These are phyloP conservation scores for Scaptodrosophila latifasciaeformis DNA, from an alignment of 2,888 invertebrate species.

Conservation along the genomic window DNA sequence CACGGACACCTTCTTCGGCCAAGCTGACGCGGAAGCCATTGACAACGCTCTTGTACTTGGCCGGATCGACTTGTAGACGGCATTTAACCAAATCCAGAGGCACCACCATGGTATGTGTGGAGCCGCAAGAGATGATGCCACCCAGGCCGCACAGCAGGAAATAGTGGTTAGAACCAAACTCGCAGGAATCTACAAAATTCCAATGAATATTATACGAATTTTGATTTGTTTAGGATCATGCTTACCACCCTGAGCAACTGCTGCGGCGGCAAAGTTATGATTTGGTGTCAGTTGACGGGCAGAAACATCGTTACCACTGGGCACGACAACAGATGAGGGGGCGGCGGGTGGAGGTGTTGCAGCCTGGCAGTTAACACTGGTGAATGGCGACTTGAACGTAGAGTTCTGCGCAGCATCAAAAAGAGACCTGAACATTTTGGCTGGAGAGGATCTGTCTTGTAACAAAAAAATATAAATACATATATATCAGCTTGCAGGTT, in stretches of 20 bases:
- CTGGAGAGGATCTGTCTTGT: conserved; percentile 14
- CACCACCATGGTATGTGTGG: conserved; percentile 80
- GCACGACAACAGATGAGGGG: conserved; percentile 20
- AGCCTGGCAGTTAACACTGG: conserved; percentile 78
- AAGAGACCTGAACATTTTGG: conserved; percentile 77
- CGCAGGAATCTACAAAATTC: conserved; percentile 82
- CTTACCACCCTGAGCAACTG: conserved; percentile 68
- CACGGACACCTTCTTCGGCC: conserved; percentile 88
- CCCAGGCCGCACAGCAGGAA: conserved; percentile 95
- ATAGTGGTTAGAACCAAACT: conserved; percentile 93
- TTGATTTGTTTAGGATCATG: background rate
- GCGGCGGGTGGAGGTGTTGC: conserved; percentile 38
- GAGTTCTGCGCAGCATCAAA: conserved; percentile 80
- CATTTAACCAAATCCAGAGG: conserved; percentile 97
- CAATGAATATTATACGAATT: background rate
- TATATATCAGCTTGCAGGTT: conserved; percentile 4
- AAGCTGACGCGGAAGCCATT: conserved; percentile 85
- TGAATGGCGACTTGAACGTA: conserved; percentile 80
- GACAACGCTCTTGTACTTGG: conserved; percentile 88
- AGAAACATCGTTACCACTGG: conserved; percentile 33
- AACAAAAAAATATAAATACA: background rate
- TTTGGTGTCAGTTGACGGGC: conserved; percentile 56
- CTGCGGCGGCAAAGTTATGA: conserved; percentile 71
- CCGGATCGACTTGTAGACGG: conserved; percentile 93
- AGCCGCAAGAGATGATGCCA: conserved; percentile 81